Percentiles rank a stretch among this genome's conserved stretches.
These are phyloP conservation scores for Rhyzopertha dominica DNA, from an alignment of 1,140 invertebrate genomes.

Conservation along the genomic window DNA sequence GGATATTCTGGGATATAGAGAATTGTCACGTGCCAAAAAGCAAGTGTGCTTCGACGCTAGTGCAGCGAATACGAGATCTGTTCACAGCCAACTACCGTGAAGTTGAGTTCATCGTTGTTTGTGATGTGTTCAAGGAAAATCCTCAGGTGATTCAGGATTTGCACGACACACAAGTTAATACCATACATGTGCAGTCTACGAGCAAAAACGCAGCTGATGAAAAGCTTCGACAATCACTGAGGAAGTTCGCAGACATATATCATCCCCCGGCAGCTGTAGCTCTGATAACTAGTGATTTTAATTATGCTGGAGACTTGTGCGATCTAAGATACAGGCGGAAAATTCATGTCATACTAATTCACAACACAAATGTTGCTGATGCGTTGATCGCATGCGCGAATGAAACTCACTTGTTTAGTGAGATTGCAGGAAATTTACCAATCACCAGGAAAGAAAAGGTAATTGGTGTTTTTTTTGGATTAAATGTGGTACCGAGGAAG, in stretches of 20 bases:
- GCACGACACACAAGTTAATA: conserved; percentile 82
- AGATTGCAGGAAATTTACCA: conserved; percentile 60
- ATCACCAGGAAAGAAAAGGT: no score
- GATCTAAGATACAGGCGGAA: conserved; percentile 80
- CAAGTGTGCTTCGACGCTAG: conserved; percentile 72
- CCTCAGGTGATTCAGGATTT: conserved; percentile 74
- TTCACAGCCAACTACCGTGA: conserved; percentile 74
- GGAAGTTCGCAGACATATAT: conserved; percentile 78
- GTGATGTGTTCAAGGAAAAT: conserved; percentile 75
- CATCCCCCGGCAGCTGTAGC: conserved; percentile 68
- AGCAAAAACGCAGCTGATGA: conserved; percentile 90
- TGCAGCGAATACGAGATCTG: conserved; percentile 69
- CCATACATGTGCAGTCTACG: conserved; percentile 77
- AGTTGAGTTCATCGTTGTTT: conserved; percentile 82
- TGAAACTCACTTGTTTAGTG: conserved; percentile 67
- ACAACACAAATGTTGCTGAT: conserved; percentile 68
- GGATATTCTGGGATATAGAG: conserved; percentile 93
- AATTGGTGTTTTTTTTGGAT: no score
- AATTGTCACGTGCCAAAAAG: conserved; percentile 80
- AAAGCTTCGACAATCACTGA: conserved; percentile 78
- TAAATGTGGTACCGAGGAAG: no score
- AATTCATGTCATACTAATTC: conserved; percentile 76
- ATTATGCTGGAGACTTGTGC: conserved; percentile 81
- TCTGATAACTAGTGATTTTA: conserved; percentile 82
- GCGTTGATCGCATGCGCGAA: conserved; percentile 74